phyloP scores from a whole-genome alignment of 2,113 vertebrate genomes.

The Parotia lawesii region DNA sequence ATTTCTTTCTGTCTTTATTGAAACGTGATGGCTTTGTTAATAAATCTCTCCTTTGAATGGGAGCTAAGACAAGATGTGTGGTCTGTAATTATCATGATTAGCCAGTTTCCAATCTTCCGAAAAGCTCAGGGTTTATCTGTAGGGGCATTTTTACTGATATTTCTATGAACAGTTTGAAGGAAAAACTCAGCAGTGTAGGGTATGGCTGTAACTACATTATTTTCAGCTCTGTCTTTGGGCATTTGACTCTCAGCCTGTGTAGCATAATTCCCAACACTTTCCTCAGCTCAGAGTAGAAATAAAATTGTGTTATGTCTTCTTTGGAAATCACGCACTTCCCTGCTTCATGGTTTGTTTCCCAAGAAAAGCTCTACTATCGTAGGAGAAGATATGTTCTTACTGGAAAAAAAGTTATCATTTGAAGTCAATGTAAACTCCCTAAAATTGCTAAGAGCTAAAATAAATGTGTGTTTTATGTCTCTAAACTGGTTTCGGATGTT shows the following conservation, averaged over 20 bases:
- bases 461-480: background rate
- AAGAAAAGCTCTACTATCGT: background rate
- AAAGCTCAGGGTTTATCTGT: background rate
- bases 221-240: background rate
- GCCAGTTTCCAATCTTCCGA: background rate
- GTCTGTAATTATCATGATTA: constrained; percentile 21
- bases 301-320: background rate
- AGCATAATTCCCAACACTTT: background rate
- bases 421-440: background rate
- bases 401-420: background rate
- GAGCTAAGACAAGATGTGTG: background rate
- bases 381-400: background rate
- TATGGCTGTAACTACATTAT: background rate
- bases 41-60: constrained; percentile 11
- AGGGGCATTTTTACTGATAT: background rate
- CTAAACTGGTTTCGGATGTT: background rate
- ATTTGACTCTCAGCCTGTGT: background rate
- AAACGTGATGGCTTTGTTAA: background rate
- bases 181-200: background rate
- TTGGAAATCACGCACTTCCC: background rate
- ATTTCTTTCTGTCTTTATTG: constrained; percentile 20
- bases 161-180: background rate
- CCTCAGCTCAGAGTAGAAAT: background rate
- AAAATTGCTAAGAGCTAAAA: background rate
- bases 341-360: background rate